These are phyloP conservation scores for Neodiprion pinetum DNA, from an alignment of 1,140 invertebrate species.

Conservation along the genomic window DNA sequence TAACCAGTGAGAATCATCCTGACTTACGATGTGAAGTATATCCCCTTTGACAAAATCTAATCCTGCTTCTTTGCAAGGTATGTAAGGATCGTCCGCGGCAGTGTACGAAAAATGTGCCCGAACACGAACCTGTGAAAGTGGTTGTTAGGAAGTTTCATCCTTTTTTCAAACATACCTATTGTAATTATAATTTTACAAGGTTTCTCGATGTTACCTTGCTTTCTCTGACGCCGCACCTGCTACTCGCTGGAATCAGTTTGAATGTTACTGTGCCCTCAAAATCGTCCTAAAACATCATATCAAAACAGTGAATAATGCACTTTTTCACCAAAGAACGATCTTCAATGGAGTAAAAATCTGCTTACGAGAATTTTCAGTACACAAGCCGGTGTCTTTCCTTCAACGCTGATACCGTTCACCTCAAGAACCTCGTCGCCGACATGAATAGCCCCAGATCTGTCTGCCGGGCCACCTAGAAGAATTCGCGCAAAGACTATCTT, in stretches of 20 bases:
- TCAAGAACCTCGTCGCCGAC: conserved; percentile 96
- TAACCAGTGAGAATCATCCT: conserved; percentile 94
- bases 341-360: conserved; percentile 8
- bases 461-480: conserved; percentile 94
- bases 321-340: conserved; percentile 2
- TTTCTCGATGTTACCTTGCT: conserved; percentile 68
- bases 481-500: conserved; percentile 93
- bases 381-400: conserved; percentile 91
- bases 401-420: conserved; percentile 93
- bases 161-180: too few species aligned
- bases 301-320: conserved; percentile 24
- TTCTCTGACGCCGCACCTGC: conserved; percentile 77
- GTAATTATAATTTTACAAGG: neutral
- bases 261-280: conserved; percentile 95
- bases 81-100: conserved; percentile 86
- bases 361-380: conserved; percentile 87
- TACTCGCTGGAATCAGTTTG: conserved; percentile 90
- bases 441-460: conserved; percentile 90
- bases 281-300: conserved; percentile 72
- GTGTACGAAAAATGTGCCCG: conserved; percentile 91
- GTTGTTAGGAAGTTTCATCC: neutral
- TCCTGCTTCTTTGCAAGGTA: conserved; percentile 95
- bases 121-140: conserved; percentile 71
- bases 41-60: conserved; percentile 91
- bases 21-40: conserved; percentile 96